phyloP scores from a whole-genome alignment of 2,797 vertebrate species.

The Esox masquinongy region DNA sequence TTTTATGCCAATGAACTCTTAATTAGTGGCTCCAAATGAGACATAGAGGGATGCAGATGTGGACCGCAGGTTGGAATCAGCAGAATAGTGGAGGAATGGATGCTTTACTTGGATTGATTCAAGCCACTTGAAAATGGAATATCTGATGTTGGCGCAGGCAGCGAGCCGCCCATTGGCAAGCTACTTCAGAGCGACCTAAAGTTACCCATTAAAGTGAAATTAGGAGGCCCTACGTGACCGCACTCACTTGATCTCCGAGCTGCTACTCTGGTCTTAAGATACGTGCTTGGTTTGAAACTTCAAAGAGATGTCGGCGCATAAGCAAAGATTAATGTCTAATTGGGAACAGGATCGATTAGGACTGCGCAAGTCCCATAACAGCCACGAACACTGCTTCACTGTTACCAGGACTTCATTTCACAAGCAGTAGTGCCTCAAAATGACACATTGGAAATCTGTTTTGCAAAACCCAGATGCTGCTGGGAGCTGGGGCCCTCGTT shows the following conservation, averaged over 20 bases:
- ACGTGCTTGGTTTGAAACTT: slow-evolving; percentile 51
- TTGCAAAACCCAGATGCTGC: slow-evolving; percentile 27
- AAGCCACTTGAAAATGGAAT: slow-evolving; percentile 21
- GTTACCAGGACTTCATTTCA: slow-evolving; percentile 37
- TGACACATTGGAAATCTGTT: slow-evolving; percentile 34
- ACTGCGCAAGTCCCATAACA: background rate
- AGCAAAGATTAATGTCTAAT: slow-evolving; percentile 53
- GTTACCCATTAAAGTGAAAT: slow-evolving; percentile 65
- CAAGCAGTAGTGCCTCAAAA: slow-evolving; percentile 19
- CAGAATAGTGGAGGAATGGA: slow-evolving; percentile 12
- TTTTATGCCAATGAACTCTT: slow-evolving; percentile 24
- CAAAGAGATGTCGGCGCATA: slow-evolving; percentile 56
- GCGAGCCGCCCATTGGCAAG: slow-evolving; percentile 41
- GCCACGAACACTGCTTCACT: slow-evolving; percentile 20
- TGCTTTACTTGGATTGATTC: background rate
- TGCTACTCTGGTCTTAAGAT: slow-evolving; percentile 46
- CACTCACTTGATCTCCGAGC: slow-evolving; percentile 53
- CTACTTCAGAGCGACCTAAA: slow-evolving; percentile 51
- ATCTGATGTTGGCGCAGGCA: slow-evolving; percentile 37
- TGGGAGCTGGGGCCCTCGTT: slow-evolving; percentile 19
- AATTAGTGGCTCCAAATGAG: slow-evolving; percentile 31
- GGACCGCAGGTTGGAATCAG: slow-evolving; percentile 16
- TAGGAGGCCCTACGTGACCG: slow-evolving; percentile 58
- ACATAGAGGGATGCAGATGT: slow-evolving; percentile 11
- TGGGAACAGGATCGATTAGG: slow-evolving; percentile 49